Evolutionary conservation across 2,888 invertebrate genomes (phyloP).

Genomic region (Stenichneumon culpator): DNA sequence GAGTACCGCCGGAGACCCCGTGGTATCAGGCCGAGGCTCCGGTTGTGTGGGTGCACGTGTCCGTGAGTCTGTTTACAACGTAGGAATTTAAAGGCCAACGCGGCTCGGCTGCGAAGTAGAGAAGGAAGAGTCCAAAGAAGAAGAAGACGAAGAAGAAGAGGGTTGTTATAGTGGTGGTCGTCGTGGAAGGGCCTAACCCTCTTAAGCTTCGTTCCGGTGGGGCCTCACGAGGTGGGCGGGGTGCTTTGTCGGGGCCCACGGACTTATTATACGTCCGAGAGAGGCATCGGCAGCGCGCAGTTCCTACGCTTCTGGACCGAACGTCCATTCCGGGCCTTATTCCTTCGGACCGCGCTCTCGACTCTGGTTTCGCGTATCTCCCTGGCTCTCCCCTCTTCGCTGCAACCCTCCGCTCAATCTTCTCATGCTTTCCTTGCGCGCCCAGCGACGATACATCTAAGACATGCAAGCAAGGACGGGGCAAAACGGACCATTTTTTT

Average conservation of each 20-base stretch:
- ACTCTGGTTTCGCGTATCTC: conserved; percentile 44
- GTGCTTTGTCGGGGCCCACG: conserved; percentile 71
- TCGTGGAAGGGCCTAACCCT: conserved; percentile 70
- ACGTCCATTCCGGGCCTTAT: neutral
- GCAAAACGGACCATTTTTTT: too few relatives aligned
- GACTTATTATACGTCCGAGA: conserved; percentile 66
- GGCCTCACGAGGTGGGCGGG: conserved; percentile 72
- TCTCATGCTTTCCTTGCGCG: neutral
- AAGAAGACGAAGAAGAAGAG: conserved; percentile 56
- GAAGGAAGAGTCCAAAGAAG: conserved; percentile 49
- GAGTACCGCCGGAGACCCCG: conserved; percentile 35
- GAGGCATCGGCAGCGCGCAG: conserved; percentile 29
- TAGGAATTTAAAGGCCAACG: conserved; percentile 75
- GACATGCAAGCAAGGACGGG: too few relatives aligned
- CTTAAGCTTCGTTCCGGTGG: conserved; percentile 71
- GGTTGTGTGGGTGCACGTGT: conserved; percentile 68
- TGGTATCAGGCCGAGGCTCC: conserved; percentile 27
- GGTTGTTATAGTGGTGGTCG: conserved; percentile 63
- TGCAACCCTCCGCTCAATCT: conserved; percentile 15
- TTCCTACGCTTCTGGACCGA: conserved; percentile 19
- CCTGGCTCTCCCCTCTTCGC: conserved; percentile 34
- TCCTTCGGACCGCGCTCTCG: conserved; percentile 26
- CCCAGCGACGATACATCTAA: conserved; percentile 23
- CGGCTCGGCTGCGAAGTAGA: conserved; percentile 65
- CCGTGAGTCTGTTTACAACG: conserved; percentile 73